Percentiles rank a stretch among this genome's conserved stretches.
Evolutionary conservation across 2,113 vertebrate species (phyloP).

Genomic region (Mola mola): DNA sequence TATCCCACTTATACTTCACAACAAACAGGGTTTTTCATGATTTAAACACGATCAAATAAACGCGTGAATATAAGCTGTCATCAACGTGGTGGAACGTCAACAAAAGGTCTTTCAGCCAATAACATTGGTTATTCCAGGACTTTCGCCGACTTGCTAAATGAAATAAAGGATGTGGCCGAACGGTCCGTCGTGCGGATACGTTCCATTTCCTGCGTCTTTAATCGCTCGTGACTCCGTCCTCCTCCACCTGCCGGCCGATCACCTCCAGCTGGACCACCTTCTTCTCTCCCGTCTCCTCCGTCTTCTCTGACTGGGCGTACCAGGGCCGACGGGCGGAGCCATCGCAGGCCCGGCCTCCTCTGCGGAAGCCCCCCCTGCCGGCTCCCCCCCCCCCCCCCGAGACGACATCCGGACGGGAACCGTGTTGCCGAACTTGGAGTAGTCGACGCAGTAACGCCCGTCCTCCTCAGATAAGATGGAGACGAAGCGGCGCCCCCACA

Average conservation of each 20-base stretch:
- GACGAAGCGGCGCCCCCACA: conserved; percentile 87
- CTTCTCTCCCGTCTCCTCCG: conserved; percentile 70
- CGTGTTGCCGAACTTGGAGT: conserved; percentile 89
- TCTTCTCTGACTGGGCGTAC: conserved; percentile 62
- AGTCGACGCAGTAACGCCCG: conserved; percentile 83
- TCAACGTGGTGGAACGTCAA: no score
- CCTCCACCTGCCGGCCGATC: conserved; percentile 72
- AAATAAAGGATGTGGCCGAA: no score
- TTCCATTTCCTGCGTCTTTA: conserved; percentile 28
- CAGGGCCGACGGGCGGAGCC: conserved; percentile 68
- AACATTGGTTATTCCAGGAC: no score
- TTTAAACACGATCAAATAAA: no score
- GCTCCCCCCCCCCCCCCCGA: conserved; percentile 84
- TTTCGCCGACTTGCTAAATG: no score
- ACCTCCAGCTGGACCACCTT: conserved; percentile 80
- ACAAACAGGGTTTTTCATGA: no score
- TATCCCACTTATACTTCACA: no score
- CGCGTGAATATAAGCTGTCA: no score
- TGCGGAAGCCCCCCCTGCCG: conserved; percentile 80
- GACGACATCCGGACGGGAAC: conserved; percentile 79
- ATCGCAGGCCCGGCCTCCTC: conserved; percentile 70
- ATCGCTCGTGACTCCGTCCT: conserved; percentile 67
- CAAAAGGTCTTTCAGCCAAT: no score
- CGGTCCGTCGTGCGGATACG: no score
- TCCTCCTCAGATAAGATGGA: conserved; percentile 86